Percentiles rank a stretch among this genome's conserved stretches.
phyloP scores from a whole-genome alignment of 2,113 vertebrate species.

The Apus apus region DNA sequence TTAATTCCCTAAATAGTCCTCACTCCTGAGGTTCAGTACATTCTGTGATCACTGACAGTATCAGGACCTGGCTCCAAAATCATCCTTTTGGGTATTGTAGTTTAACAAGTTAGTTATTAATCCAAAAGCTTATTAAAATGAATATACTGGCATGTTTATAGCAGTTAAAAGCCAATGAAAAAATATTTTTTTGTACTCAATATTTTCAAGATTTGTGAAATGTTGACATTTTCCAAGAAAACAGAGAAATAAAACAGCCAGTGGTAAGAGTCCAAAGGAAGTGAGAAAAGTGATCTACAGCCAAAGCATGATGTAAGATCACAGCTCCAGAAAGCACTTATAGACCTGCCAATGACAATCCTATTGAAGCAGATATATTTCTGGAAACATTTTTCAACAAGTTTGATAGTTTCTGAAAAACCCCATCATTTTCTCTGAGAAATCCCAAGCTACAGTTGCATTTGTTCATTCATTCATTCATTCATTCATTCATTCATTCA shows the following conservation, averaged over 20 bases:
- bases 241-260: not conserved
- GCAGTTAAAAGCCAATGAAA: not conserved
- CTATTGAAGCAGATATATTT: not conserved
- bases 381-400: not conserved
- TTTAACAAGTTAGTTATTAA: not conserved
- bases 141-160: not conserved
- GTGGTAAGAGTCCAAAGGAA: not conserved
- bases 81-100: not conserved
- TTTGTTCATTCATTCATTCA: not conserved
- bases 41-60: not conserved
- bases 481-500: not conserved
- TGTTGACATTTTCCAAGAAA: not conserved
- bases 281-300: not conserved
- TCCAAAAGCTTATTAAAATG: not conserved
- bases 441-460: not conserved
- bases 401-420: not conserved
- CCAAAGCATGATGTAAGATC: not conserved
- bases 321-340: not conserved
- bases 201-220: not conserved
- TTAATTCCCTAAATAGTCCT: not conserved
- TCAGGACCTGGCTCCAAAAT: not conserved
- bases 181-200: not conserved
- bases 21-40: not conserved
- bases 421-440: not conserved
- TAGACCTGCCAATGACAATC: not conserved